A percentile compares a stretch with the other conserved stretches of the same genome.
These are phyloP conservation scores for Xylocampa areola DNA, from an alignment of 2,888 invertebrate species.

Conservation along the genomic window DNA sequence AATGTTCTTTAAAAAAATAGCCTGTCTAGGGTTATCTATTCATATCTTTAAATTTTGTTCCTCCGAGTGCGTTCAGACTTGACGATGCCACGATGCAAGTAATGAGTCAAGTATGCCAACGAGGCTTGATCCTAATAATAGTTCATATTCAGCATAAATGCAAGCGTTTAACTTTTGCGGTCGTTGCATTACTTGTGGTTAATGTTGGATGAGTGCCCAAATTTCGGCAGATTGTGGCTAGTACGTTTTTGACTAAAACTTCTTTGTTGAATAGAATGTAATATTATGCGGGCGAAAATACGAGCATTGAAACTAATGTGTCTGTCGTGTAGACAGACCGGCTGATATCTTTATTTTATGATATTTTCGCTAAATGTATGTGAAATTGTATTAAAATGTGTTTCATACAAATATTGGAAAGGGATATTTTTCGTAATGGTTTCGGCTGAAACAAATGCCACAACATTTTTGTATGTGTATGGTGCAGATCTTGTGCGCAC, in stretches of 20 bases:
- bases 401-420: no score
- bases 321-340: neutral
- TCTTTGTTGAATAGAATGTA: slow-evolving; percentile 1
- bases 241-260: neutral
- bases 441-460: no score
- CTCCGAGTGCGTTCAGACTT: no score
- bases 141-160: slow-evolving; percentile 15
- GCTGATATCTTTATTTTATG: neutral
- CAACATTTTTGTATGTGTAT: no score
- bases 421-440: no score
- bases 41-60: no score
- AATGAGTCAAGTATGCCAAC: neutral
- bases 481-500: no score
- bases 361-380: neutral
- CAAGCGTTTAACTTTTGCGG: slow-evolving; percentile 3
- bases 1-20: no score
- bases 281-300: neutral
- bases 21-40: no score
- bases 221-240: slow-evolving; percentile 6
- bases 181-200: neutral
- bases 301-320: neutral
- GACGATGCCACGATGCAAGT: neutral
- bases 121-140: neutral
- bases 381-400: no score
- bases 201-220: slow-evolving; percentile 24